Percentiles rank a stretch among this genome's conserved stretches.
Evolutionary conservation across 1,140 invertebrate species (phyloP).

Genomic region (Cardiocondyla obscurior): DNA sequence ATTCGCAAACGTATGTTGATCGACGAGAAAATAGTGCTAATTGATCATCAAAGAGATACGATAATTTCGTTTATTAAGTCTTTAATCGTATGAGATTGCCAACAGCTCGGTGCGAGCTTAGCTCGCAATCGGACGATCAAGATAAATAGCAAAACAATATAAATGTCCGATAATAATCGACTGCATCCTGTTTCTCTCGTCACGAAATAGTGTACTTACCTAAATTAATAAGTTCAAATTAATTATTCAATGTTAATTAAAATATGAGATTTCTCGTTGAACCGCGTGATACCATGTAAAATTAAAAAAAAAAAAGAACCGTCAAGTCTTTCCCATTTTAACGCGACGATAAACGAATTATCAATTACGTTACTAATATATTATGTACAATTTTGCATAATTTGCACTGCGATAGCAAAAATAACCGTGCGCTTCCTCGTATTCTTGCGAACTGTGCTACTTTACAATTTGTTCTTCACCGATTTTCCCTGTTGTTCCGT

Average conservation of each 20-base stretch:
- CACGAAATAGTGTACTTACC: background rate
- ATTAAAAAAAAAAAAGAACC: background rate
- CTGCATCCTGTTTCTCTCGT: background rate
- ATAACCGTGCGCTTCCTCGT: background rate
- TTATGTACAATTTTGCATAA: background rate
- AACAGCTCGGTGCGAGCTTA: background rate
- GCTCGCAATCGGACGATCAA: background rate
- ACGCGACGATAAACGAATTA: background rate
- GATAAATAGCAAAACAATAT: background rate
- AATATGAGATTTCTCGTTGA: background rate
- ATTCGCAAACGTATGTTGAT: background rate
- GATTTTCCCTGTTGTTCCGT: background rate
- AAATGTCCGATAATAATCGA: background rate
- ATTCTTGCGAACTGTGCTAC: background rate
- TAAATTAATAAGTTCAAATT: background rate
- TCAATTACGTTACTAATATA: background rate
- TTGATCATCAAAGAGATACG: background rate
- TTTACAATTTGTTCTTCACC: background rate
- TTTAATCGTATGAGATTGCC: background rate
- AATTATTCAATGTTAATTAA: background rate
- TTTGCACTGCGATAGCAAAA: background rate
- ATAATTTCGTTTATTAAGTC: slow-evolving; percentile 38
- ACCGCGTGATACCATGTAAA: background rate
- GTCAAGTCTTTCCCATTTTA: background rate
- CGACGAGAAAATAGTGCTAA: background rate